Conservation (phyloP, 2,113 vertebrate species). For the Myiagra hebetior region DNA sequence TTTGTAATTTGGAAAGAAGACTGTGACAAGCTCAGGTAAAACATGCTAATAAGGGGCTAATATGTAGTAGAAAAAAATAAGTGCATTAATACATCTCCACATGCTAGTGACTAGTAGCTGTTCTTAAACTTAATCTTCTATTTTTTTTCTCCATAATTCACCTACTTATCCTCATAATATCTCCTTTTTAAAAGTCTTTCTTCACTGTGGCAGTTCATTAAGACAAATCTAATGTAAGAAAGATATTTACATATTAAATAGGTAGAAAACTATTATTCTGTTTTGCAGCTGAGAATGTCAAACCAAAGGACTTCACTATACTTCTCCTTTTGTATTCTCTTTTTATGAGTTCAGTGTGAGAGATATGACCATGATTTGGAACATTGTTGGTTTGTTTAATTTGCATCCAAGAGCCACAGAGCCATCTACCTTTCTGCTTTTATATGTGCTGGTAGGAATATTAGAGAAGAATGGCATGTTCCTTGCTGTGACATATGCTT, state of each 20-base stretch:
- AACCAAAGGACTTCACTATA: not conserved
- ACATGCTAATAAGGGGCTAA: not conserved
- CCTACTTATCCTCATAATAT: not conserved
- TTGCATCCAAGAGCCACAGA: conserved; percentile 12
- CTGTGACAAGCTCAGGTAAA: not conserved
- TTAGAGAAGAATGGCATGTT: conserved; percentile 9
- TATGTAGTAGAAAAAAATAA: not conserved
- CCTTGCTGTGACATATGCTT: conserved; percentile 35
- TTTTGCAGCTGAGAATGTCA: not conserved
- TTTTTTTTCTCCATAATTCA: not conserved
- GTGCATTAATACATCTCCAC: not conserved
- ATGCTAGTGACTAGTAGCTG: not conserved
- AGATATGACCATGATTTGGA: not conserved
- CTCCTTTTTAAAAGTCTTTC: not conserved
- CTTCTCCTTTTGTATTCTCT: not conserved
- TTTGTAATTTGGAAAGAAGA: not conserved
- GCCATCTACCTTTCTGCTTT: not conserved
- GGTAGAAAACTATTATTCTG: not conserved
- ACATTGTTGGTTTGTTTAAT: not conserved
- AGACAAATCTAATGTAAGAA: not conserved
- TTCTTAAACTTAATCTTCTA: not conserved
- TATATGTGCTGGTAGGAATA: not conserved
- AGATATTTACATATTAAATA: not conserved
- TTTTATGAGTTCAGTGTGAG: not conserved
- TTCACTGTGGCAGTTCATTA: not conserved